Evolutionary conservation across 2,888 invertebrate genomes (phyloP), one percentile per base, ranked within the genome.

Genomic region (Deilephila porcellus): DNA sequence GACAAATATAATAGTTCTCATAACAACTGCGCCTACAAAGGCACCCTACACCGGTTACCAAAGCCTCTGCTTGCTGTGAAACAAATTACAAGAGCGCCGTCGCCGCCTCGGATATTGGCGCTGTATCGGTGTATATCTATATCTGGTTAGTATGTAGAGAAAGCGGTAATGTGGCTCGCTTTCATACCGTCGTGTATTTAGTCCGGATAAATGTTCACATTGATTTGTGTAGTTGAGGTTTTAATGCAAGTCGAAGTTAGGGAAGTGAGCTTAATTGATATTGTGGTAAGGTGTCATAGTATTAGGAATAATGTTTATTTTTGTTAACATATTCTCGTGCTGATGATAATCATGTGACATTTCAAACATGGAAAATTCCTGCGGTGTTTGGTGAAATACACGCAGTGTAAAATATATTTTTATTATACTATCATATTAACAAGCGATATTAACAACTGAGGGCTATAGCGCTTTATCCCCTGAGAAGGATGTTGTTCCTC

Each of bases 1-100:
- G 11, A 11, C 45, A 11, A 14, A 14, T 3, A 14, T 45, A 45
- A 14, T 45, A 45, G 11, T 45, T 45, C 19, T 19, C 56, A n/a
- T 17, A 56, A 5, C 6, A 62, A 62, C 25, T 29, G 11, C 60
- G 64, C 64, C 45, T 20, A 5, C 45, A 14, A 11, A 45, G 20
- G 5, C 20, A 45, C 64, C 45, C 20, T 2, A 20, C 20, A 20
- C 64, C 20, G 14, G 17, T 25, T 20, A 17, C 14, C 45, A 25
- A 52, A 37, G 37, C 37, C 45, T 14, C 20, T 45, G 37, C 64
- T 67, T 67, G 45, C 45, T 67, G 37, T 67, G 52, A 67, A 67
- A 67, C 64, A 45, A 64, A 67, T 63, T 63, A 34, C 64, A 52
- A 67, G 25, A 20, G 45, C 37, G 20, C 20, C 4, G 20, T 45